Base-by-base conservation (phyloP, 1,140 invertebrate genomes). In the Hirudo medicinalis region DNA sequence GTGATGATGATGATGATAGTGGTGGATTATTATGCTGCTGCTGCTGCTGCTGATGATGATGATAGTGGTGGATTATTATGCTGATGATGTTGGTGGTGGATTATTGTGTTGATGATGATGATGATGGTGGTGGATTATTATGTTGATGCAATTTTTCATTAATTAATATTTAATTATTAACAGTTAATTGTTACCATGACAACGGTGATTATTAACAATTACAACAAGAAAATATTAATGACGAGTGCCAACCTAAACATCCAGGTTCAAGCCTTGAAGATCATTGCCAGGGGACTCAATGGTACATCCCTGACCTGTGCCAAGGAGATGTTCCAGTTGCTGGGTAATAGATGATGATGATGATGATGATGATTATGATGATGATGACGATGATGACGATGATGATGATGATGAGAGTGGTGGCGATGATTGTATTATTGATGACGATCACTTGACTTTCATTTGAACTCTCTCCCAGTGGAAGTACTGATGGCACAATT, bases 281-380 rank as follows among this genome's bases (percentile, higher is more conserved):
- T 70, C 29, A 54, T 55, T 70, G 40, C 25, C 54, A n/a, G 55
- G 20, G 53, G 43, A 54, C 54, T 54, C 9, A 54, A 32, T 70
- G 53, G 15, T 53, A 25, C 57, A 13, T 63, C 57, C 0, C 22
- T 63, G 8, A 13, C 57, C 17, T 63, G 57, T 32, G 29, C 22
- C 29, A 22, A 32, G 29, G 57, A 63, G 29, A 63, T 63, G 57
- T 63, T 11, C 29, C 57, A 63, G 20, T 13, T 63, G 11, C 57
- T 63, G 29, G 57, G 57, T 63, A 22, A 63, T 5, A 32, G 9
- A 25, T 22, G 22, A 63, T 63, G 29, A 63, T 63, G 57, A 22
- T 63, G 6, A 32, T 32, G 2, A 22, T 20, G 57, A 22, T 32
- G 57, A 63, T 13, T 4, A 63, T 20, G 6, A 63, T 13, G 3